Base-by-base conservation (phyloP, 2,113 vertebrate genomes). In the Oryzias melastigma region DNA sequence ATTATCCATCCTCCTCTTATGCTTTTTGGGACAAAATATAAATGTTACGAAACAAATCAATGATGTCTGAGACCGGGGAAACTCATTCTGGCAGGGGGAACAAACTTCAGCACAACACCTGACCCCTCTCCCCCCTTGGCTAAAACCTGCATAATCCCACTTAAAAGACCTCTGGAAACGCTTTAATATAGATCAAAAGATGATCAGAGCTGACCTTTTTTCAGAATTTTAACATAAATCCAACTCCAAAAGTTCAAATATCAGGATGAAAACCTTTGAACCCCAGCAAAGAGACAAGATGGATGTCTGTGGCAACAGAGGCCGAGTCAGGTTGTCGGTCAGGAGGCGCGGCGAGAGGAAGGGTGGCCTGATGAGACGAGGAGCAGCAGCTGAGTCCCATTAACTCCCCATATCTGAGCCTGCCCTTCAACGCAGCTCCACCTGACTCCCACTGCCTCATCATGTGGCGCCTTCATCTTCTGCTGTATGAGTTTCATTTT, bases 351-450 rank as follows among this genome's bases (percentile, higher is more conserved):
- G 61, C 57, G 77, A 62, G 77, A 71, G 78, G 72, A 82, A 73
- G 62, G 85, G 79, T 35, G 52, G 64, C 65, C 64, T 86, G 85
- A 89, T 89, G 83, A 83, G 76, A 68, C 75, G 44, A 52, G 29
- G 25, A 62, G 65, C 69, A 75, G 70, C 83, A 89, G 80, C 87
- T 86, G 85, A 86, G 85, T 81, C 85, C 84, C 87, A 87, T 89
- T 89, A 85, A 68, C 52, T 74, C 68, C 64, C 74, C 58, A 73
- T 77, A 75, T 87, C 74, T 54, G 73, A 68, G 54, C 29, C 60
- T 44, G 20, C 72, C 71, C 55, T 67, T 51, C 68, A 52, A 68
- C 70, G 24, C 73, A 68, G 65, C 68, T 51, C 6, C 70, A 65
- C 47, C 65, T 58, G 50, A 29, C 67, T 47, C 51, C 59, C 61